A percentile compares a stretch with the other conserved stretches of the same genome.
Evolutionary conservation across 1,140 invertebrate genomes (phyloP).

Genomic region (Pachypsylla venusta): DNA sequence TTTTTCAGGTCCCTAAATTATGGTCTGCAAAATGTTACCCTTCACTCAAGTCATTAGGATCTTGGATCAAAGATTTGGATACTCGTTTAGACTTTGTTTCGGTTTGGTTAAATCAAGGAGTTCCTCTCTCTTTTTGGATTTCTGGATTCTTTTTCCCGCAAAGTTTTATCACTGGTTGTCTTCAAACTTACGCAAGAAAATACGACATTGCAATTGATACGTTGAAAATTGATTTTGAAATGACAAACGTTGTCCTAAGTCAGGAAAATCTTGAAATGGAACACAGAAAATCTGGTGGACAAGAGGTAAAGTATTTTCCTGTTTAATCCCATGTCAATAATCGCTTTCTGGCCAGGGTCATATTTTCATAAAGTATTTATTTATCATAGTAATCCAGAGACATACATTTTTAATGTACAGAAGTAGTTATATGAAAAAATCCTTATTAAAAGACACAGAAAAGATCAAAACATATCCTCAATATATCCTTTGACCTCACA

Average conservation of each 20-base stretch:
- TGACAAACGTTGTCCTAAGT: slow-evolving; percentile 38
- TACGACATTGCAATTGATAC: slow-evolving; percentile 72
- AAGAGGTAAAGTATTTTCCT: slow-evolving; percentile 26
- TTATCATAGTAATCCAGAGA: neutral
- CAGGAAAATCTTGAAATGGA: slow-evolving; percentile 47
- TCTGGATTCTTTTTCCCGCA: slow-evolving; percentile 85
- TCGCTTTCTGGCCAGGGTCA: neutral
- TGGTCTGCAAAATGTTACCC: slow-evolving; percentile 74
- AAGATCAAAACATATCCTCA: no score
- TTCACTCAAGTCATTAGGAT: slow-evolving; percentile 65
- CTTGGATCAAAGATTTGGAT: slow-evolving; percentile 65
- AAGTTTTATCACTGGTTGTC: slow-evolving; percentile 70
- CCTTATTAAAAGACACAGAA: no score
- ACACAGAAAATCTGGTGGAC: slow-evolving; percentile 31
- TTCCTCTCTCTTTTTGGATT: slow-evolving; percentile 72
- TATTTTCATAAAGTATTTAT: neutral
- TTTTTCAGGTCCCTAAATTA: slow-evolving; percentile 51
- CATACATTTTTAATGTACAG: no score
- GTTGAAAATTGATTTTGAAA: slow-evolving; percentile 58
- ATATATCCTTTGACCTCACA: no score
- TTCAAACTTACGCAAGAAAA: slow-evolving; percentile 71
- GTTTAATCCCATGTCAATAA: neutral
- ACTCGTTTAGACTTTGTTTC: slow-evolving; percentile 61
- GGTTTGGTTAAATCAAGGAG: slow-evolving; percentile 51
- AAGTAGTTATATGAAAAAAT: no score